Conservation (phyloP, 2,888 invertebrate species). For the Aproaerema taeniolella region DNA sequence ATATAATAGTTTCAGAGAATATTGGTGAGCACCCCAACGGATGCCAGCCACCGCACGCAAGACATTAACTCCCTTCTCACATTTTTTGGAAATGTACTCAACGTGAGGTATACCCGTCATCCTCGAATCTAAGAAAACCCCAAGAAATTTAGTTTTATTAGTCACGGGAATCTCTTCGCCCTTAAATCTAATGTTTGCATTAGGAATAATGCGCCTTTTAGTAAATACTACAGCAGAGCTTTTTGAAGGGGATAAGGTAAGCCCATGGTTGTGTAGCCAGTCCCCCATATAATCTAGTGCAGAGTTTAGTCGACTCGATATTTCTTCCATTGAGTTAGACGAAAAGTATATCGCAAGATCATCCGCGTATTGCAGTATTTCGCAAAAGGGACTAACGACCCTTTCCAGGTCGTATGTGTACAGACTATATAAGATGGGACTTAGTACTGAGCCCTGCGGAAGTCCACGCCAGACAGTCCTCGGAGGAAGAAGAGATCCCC, state of each 20-base stretch:
- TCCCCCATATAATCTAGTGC: conserved; percentile 11
- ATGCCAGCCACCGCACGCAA: conserved; percentile 15
- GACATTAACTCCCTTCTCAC: conserved; percentile 20
- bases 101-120: conserved; percentile 15
- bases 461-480: conserved; percentile 23
- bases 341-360: conserved; percentile 21
- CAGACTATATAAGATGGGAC: not conserved
- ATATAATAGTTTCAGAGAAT: conserved; percentile 3
- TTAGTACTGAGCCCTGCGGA: conserved; percentile 19
- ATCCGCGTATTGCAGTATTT: conserved; percentile 27
- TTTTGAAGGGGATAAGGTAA: conserved; percentile 17
- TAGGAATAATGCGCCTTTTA: conserved; percentile 11
- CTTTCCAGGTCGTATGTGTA: not conserved
- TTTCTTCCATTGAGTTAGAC: not conserved
- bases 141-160: conserved; percentile 19
- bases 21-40: conserved; percentile 18
- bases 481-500: conserved; percentile 6
- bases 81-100: conserved; percentile 15
- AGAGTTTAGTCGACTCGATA: not conserved
- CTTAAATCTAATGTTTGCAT: not conserved
- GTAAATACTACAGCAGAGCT: conserved; percentile 19
- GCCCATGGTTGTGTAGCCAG: conserved; percentile 14
- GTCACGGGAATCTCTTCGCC: not conserved
- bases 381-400: not conserved
- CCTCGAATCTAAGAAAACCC: conserved; percentile 18